Evolutionary conservation across 2,797 vertebrate genomes (phyloP).

Genomic region (Apogon talboti): DNA sequence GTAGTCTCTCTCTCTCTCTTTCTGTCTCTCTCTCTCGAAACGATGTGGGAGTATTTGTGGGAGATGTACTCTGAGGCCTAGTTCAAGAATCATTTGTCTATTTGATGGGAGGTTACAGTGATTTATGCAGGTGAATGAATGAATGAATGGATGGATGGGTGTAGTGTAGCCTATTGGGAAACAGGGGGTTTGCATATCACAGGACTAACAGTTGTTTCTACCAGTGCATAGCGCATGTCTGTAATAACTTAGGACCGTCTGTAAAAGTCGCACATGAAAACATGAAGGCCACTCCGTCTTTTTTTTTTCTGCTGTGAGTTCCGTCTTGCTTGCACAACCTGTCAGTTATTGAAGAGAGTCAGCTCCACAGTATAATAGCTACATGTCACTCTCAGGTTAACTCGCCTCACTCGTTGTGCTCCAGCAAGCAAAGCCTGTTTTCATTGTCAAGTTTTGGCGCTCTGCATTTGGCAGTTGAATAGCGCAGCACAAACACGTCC

Average conservation of each 20-base stretch:
- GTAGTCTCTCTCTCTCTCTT: not conserved
- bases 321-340: conserved; percentile 22
- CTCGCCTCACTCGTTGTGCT: conserved; percentile 52
- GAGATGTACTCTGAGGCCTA: not conserved
- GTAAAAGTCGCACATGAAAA: not conserved
- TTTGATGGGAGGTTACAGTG: not conserved
- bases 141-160: not conserved
- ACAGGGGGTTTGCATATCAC: not conserved
- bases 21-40: not conserved
- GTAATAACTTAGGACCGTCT: not conserved
- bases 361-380: conserved; percentile 39
- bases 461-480: conserved; percentile 36
- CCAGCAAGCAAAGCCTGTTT: conserved; percentile 50
- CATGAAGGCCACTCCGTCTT: not conserved
- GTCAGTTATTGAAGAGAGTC: conserved; percentile 33
- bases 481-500: conserved; percentile 17
- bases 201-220: not conserved
- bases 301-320: conserved; percentile 23
- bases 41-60: not conserved
- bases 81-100: not conserved
- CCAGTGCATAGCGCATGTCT: not conserved
- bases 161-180: not conserved
- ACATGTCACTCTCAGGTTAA: conserved; percentile 61
- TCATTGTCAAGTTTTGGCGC: conserved; percentile 48
- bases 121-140: not conserved